Percentiles rank a stretch among this genome's conserved stretches.
Conservation (phyloP, 1,140 invertebrate species). For the Cyclargus thomasi region DNA sequence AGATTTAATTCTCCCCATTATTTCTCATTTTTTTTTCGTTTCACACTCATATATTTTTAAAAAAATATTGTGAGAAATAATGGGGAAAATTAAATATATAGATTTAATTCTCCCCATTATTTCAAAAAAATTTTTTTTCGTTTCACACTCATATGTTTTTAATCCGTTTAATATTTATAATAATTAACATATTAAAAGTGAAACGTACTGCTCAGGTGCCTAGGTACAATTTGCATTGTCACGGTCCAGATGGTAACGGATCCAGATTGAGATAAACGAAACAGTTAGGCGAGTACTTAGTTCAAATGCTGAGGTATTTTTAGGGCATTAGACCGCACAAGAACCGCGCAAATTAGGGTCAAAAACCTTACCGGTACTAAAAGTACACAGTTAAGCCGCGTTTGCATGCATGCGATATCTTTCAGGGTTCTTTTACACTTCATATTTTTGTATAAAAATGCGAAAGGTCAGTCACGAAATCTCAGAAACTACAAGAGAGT, state of each 20-base stretch:
- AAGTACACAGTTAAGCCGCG: background rate
- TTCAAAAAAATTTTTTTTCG: background rate
- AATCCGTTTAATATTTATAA: background rate
- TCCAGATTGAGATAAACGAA: constrained; percentile 14
- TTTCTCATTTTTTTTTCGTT: background rate
- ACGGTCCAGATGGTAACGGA: constrained; percentile 21
- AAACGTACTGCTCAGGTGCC: background rate
- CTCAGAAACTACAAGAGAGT: no score
- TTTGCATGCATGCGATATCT: background rate
- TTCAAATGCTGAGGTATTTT: background rate
- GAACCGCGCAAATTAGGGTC: background rate
- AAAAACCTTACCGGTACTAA: background rate
- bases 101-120: no score
- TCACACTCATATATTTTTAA: background rate
- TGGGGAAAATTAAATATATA: no score
- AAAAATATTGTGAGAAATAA: no score
- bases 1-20: no score
- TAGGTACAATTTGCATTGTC: constrained; percentile 23
- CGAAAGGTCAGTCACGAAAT: no score
- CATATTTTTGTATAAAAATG: no score
- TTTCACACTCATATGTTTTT: background rate
- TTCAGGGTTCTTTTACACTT: no score
- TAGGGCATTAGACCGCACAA: background rate
- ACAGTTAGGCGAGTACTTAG: constrained; percentile 18
- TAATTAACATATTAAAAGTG: background rate